phyloP scores from a whole-genome alignment of 2,797 vertebrate genomes.

The Myotis pilosus region DNA sequence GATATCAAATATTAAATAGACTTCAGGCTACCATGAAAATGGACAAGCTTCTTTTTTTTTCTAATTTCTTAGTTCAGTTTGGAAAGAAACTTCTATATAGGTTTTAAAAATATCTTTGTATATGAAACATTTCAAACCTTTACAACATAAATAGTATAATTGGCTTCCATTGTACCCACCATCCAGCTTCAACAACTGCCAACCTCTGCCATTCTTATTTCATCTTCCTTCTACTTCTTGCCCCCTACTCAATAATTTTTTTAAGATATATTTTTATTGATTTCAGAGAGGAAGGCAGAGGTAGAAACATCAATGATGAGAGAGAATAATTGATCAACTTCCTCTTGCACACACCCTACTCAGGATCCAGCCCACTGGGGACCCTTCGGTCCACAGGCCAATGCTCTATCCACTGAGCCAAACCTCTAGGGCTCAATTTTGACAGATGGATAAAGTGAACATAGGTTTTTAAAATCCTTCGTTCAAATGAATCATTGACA shows the following conservation, averaged over 20 bases:
- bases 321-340: too few relatives aligned
- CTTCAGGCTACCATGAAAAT: background rate
- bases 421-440: background rate
- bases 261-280: too few relatives aligned
- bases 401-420: too few relatives aligned
- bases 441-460: constrained; percentile 9
- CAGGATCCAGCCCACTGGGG: too few relatives aligned
- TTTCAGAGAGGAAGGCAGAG: too few relatives aligned
- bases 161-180: background rate
- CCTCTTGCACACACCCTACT: too few relatives aligned
- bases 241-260: too few relatives aligned
- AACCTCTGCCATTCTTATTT: background rate
- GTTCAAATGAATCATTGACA: constrained; percentile 19
- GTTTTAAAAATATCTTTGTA: background rate
- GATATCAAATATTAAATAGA: background rate
- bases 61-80: background rate
- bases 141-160: background rate
- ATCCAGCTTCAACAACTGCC: background rate
- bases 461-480: background rate
- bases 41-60: background rate
- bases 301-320: too few relatives aligned
- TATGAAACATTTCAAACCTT: background rate
- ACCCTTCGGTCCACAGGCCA: too few relatives aligned
- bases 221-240: background rate
- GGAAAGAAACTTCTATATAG: background rate